These are phyloP conservation scores for Drosophila paramelanica DNA, from an alignment of 2,888 invertebrate species.

Conservation along the genomic window DNA sequence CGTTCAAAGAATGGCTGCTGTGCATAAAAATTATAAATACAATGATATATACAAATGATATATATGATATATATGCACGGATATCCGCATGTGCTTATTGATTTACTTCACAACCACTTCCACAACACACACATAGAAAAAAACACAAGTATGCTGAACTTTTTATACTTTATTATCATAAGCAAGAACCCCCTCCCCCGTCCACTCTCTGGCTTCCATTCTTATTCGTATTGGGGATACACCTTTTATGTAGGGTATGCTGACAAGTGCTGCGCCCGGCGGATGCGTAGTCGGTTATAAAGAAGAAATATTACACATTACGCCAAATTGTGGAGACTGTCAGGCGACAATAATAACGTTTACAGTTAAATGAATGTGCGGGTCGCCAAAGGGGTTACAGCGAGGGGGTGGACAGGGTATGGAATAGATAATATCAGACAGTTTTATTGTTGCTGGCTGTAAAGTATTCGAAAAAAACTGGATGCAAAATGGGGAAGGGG, in stretches of 20 bases:
- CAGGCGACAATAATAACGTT: conserved; percentile 84
- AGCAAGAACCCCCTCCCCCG: conserved; percentile 32
- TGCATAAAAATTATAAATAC: conserved; percentile 46
- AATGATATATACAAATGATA: not conserved
- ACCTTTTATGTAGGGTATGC: conserved; percentile 54
- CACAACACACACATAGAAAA: not conserved
- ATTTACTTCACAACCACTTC: conserved; percentile 44
- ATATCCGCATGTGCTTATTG: conserved; percentile 65
- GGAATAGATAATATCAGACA: conserved; percentile 40
- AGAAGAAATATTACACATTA: conserved; percentile 85
- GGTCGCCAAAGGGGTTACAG: not conserved
- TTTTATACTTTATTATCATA: conserved; percentile 70
- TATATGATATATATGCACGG: conserved; percentile 64
- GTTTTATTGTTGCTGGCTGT: conserved; percentile 49
- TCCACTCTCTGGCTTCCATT: conserved; percentile 6
- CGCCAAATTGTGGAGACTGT: conserved; percentile 83
- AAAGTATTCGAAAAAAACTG: conserved; percentile 32
- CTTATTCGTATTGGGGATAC: conserved; percentile 21
- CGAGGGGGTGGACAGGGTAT: not conserved
- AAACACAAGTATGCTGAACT: conserved; percentile 59
- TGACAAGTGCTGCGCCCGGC: conserved; percentile 46
- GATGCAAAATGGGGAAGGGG: too few relatives aligned
- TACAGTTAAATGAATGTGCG: conserved; percentile 59
- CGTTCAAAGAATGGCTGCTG: not conserved
- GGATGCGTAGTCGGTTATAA: conserved; percentile 81